phyloP scores from a whole-genome alignment of 1,140 invertebrate species.

The Phymorhynchus buccinoides region DNA sequence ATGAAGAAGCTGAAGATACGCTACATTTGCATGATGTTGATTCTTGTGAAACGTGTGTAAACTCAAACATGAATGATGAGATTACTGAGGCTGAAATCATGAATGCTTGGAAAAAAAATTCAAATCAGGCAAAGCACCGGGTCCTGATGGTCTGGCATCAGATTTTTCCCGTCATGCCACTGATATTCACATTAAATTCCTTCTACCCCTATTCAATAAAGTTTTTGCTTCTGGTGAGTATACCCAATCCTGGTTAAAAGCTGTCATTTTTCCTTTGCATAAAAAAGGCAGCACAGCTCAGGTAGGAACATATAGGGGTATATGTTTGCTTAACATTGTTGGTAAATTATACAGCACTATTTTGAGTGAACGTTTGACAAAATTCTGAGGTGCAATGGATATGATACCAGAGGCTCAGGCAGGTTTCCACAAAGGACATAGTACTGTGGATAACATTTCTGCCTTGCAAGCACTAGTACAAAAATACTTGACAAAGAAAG shows the following conservation, averaged over 20 bases:
- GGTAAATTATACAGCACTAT: conserved; percentile 1
- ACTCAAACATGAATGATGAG: too few species aligned
- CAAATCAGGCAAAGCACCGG: too few species aligned
- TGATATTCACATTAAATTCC: too few species aligned
- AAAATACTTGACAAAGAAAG: not conserved
- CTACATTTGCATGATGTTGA: too few species aligned
- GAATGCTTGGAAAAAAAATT: too few species aligned
- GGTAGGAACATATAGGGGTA: not conserved
- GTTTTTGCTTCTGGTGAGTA: not conserved
- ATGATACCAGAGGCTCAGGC: not conserved
- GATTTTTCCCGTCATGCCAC: too few species aligned
- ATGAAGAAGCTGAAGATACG: too few species aligned
- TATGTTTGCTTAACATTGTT: not conserved
- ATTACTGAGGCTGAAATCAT: too few species aligned
- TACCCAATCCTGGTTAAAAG: not conserved
- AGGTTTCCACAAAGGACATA: not conserved
- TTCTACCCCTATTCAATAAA: too few species aligned
- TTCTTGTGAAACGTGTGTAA: too few species aligned
- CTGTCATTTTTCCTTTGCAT: not conserved
- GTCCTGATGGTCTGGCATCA: too few species aligned
- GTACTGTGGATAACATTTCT: not conserved
- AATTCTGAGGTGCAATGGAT: not conserved
- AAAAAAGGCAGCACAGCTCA: not conserved
- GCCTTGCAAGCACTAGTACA: not conserved
- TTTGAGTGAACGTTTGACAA: not conserved